Conservation (phyloP, 1,140 invertebrate genomes). For the Caerostris darwini region DNA sequence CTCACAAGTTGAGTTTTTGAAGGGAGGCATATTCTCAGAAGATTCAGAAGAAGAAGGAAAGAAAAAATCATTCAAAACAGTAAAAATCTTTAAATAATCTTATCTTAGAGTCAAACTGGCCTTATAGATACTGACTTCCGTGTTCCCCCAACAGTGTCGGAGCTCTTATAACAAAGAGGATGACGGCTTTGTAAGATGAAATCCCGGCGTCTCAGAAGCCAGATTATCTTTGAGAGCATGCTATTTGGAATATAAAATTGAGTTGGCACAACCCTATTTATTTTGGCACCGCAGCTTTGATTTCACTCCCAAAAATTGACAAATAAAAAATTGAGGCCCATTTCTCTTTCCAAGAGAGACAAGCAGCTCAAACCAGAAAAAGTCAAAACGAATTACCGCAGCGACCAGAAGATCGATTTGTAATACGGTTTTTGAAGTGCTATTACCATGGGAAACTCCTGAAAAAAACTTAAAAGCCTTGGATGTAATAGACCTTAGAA, state of each 20-base stretch:
- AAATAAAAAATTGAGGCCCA: constrained; percentile 75
- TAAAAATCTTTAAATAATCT: constrained; percentile 42
- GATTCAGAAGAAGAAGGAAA: not conserved
- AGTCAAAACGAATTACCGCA: constrained; percentile 76
- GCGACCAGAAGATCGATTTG: constrained; percentile 72
- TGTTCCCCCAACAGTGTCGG: not conserved
- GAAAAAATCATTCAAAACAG: constrained; percentile 15
- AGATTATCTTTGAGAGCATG: constrained; percentile 71
- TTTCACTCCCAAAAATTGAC: constrained; percentile 62
- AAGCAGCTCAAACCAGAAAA: constrained; percentile 57
- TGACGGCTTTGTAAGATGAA: constrained; percentile 62
- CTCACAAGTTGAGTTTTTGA: not conserved
- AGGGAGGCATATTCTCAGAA: not conserved
- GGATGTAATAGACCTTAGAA: constrained; percentile 60
- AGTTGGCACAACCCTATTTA: constrained; percentile 57
- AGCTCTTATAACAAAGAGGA: constrained; percentile 66
- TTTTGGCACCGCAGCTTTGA: constrained; percentile 48
- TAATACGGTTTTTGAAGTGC: constrained; percentile 71
- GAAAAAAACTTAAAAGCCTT: constrained; percentile 25
- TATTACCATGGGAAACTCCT: constrained; percentile 70
- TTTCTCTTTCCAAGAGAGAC: constrained; percentile 37
- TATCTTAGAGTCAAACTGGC: constrained; percentile 63
- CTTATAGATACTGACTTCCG: constrained; percentile 36
- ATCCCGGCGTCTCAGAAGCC: constrained; percentile 60
- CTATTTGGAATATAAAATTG: constrained; percentile 69